Base-by-base conservation (phyloP, 2,888 invertebrate genomes). In the Trachelus stipa region DNA sequence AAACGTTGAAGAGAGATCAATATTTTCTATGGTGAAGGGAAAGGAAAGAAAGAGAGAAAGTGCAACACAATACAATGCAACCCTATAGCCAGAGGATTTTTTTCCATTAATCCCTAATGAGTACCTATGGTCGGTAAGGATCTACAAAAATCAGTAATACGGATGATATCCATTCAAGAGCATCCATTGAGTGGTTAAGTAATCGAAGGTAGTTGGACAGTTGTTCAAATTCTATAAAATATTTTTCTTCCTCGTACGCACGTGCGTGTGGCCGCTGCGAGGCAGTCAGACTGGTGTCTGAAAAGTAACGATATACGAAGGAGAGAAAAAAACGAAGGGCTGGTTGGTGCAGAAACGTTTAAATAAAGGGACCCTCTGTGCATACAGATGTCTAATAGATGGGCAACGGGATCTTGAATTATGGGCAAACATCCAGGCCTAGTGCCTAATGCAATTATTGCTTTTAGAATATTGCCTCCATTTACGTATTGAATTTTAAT, bases 321-420 rank as follows among this genome's bases (percentile, higher is more conserved):
- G 83, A 80, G 82, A 12, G 35, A 11, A 79, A 77, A 77, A 83
- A 84, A 30, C n/a, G 71, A 71, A 33, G 71, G 33, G n/a, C 33
- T 30, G 71, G 33, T 71, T 71, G 40, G 15, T 40, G 40, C 15
- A 15, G 40, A 40, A 40, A 40, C 40, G 15, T 83, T 85, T 83
- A 83, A 87, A 86, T 84, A 87, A 84, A 85, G 85, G 83, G 83
- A 69, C 81, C 76, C 76, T 31, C 81, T 75, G 77, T 73, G 73
- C 73, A 73, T 23, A 73, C 74, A 82, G 81, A 81, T 83, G 85
- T 82, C 83, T 83, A 87, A 89, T 88, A 87, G 87, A 90, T 90
- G 88, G 87, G 80, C 86, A 83, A 84, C 81, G 81, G 85, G 86
- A 82, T 83, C 87, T 83, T 88, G 88, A 90, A 85, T 90, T 90